Base-by-base conservation (phyloP, 2,113 vertebrate species). In the Puntigrus tetrazona region DNA sequence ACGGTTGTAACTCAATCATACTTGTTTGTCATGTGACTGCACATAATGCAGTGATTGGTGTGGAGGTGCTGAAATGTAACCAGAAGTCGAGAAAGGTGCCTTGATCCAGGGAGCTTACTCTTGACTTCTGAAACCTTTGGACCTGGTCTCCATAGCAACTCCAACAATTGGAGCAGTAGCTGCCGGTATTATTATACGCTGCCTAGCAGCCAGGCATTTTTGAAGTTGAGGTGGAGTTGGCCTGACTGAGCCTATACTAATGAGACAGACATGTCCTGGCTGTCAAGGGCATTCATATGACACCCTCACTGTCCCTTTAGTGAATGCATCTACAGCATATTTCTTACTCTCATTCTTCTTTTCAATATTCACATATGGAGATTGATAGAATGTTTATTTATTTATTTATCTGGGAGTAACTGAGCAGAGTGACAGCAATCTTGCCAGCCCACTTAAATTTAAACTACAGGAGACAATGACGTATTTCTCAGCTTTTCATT, bases 111-210 rank as follows among this genome's bases (percentile, higher is more conserved):
- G 31, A 70, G 2, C 45, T 25, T 29, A 38, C 22, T 65, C 63
- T 25, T 55, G 55, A 74, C 67, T 25, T 45, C 38, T 61, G 50
- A 57, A 52, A 45, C 76, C 67, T 43, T 36, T 74, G 16, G 7
- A 34, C 57, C 29, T 34, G 31, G 78, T 81, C 67, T 75, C 84
- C 78, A 85, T 85, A 74, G 84, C 69, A 85, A 79, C 76, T 69
- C n/a, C 50, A 72, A 81, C 69, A 81, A 34, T 50, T 43, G 27
- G 55, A 65, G 78, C 27, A 81, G n/a, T 73, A 81, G 29, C 55
- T 81, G 22, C 52, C 45, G 31, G 52, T 43, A 50, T 81, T 29
- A 61, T 65, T 50, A 36, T 25, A 31, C 31, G 52, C 29, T 74
- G 29, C 52, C 22, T 74, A 47, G 25, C 41, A 34, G 61, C 29